Conservation (phyloP, 2,797 vertebrate species). For the Thamnophis elegans region DNA sequence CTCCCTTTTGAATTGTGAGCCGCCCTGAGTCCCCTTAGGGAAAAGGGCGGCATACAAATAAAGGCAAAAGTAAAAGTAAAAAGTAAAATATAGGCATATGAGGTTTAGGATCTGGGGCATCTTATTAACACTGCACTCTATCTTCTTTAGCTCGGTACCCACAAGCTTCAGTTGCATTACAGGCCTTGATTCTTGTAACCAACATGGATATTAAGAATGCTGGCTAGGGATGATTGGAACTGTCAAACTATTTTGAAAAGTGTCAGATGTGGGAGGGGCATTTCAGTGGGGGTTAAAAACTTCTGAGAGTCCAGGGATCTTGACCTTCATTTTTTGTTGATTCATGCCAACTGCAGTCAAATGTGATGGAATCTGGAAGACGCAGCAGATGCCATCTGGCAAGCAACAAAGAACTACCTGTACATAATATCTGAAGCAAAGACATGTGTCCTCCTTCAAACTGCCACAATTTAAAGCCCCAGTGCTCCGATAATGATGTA, state of each 20-base stretch:
- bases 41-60: too few species aligned
- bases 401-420: not conserved
- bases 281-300: not conserved
- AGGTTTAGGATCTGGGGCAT: conserved; percentile 3
- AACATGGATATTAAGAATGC: not conserved
- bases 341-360: not conserved
- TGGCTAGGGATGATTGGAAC: not conserved
- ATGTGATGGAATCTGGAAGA: not conserved
- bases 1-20: too few species aligned
- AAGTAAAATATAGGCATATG: not conserved
- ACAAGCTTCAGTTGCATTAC: not conserved
- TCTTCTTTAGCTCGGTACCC: not conserved
- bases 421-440: not conserved
- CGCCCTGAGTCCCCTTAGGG: too few species aligned
- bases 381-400: not conserved
- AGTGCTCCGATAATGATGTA: not conserved
- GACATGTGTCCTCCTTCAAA: not conserved
- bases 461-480: not conserved
- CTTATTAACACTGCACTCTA: not conserved
- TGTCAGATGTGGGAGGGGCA: not conserved
- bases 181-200: not conserved
- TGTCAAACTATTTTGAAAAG: not conserved
- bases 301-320: not conserved
- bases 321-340: not conserved
- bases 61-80: too few species aligned